Percentiles rank a stretch among this genome's conserved stretches.
Conservation (phyloP, 2,113 vertebrate species). For the Chitala chitala region DNA sequence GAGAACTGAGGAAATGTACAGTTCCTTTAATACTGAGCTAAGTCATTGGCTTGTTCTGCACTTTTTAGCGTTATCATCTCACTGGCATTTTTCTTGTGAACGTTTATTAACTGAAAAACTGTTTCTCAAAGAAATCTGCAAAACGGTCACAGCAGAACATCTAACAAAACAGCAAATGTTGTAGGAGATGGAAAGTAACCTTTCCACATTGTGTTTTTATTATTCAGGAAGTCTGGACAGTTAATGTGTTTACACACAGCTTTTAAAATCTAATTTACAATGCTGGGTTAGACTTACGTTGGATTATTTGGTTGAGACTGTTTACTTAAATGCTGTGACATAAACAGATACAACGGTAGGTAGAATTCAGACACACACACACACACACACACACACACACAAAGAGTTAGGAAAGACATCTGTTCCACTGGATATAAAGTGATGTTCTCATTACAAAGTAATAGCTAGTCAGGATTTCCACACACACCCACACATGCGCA, state of each 20-base stretch:
- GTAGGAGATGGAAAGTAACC: background rate
- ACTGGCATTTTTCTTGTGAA: too few species aligned
- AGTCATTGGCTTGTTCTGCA: background rate
- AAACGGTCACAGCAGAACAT: too few species aligned
- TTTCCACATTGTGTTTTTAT: background rate
- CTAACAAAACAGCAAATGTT: background rate
- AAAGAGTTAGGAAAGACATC: too few species aligned
- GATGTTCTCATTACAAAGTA: too few species aligned
- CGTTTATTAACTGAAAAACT: too few species aligned
- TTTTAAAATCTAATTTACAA: constrained; percentile 1
- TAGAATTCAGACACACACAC: background rate
- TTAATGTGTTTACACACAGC: background rate
- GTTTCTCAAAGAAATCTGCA: too few species aligned
- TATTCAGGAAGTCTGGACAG: background rate
- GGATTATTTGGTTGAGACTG: background rate
- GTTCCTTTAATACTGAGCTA: background rate
- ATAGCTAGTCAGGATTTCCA: too few species aligned
- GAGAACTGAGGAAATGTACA: too few species aligned
- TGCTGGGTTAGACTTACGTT: background rate
- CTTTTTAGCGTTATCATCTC: too few species aligned
- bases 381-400: background rate
- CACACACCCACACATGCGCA: too few species aligned
- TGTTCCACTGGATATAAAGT: too few species aligned
- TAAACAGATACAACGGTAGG: background rate
- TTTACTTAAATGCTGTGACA: background rate